A percentile compares a stretch with the other conserved stretches of the same genome.
Conservation (phyloP, 2,888 invertebrate genomes). For the Scaptomyza cyrtandrae region DNA sequence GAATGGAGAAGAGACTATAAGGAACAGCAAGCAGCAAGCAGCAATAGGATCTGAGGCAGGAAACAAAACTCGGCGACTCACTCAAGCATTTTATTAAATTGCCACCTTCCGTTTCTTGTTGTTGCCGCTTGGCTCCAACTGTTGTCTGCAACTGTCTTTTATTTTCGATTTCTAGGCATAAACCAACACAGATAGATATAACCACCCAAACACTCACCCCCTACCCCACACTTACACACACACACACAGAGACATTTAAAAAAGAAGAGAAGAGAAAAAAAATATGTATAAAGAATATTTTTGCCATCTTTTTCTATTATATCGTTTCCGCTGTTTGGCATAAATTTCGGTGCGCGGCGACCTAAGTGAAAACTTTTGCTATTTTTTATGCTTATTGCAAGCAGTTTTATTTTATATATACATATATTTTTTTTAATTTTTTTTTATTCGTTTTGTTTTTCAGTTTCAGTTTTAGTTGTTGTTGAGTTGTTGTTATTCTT, state of each 20-base stretch:
- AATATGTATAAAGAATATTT: constrained; percentile 50
- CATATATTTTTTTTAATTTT: background rate
- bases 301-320: constrained; percentile 75
- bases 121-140: constrained; percentile 32
- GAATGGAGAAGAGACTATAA: background rate
- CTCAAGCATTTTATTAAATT: constrained; percentile 83
- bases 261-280: background rate
- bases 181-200: constrained; percentile 26
- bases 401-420: background rate
- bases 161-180: constrained; percentile 67
- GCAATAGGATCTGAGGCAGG: constrained; percentile 48
- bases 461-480: background rate
- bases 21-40: constrained; percentile 11
- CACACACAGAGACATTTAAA: background rate
- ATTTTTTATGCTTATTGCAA: constrained; percentile 60
- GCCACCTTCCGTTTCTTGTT: constrained; percentile 81
- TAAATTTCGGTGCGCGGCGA: constrained; percentile 54
- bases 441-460: constrained; percentile 22
- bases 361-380: constrained; percentile 49
- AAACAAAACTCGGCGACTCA: constrained; percentile 79
- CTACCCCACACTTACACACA: background rate
- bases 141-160: constrained; percentile 57
- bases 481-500: constrained; percentile 26
- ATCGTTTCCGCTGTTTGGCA: constrained; percentile 74
- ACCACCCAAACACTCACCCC: background rate